These are phyloP conservation scores for Leucophora obtusa DNA, from an alignment of 2,888 invertebrate species.

Conservation along the genomic window DNA sequence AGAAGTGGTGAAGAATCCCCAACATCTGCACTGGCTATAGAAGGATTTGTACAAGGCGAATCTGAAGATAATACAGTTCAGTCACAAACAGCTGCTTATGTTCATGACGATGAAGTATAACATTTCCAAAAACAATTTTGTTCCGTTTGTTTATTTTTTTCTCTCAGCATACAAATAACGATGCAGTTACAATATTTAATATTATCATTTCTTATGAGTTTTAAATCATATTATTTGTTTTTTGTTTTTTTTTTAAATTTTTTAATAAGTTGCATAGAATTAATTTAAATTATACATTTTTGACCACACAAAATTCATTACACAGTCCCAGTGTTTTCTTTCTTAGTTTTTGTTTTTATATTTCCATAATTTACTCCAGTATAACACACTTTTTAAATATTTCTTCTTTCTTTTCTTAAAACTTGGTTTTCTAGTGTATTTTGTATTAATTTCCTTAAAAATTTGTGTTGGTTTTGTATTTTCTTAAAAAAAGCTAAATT, in stretches of 20 bases:
- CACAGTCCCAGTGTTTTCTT: conserved; percentile 58
- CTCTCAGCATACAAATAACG: conserved; percentile 62
- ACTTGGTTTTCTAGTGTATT: neutral
- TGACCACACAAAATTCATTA: conserved; percentile 7
- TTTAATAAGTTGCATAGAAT: neutral
- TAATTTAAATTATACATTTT: neutral
- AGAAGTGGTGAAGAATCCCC: conserved; percentile 70
- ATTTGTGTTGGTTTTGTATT: conserved; percentile 32
- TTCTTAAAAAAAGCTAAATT: conserved; percentile 13
- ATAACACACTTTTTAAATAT: conserved; percentile 21
- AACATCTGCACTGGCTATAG: conserved; percentile 77
- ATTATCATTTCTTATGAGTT: conserved; percentile 61
- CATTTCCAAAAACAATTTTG: conserved; percentile 56
- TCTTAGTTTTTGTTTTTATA: neutral
- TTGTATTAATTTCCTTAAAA: conserved; percentile 5
- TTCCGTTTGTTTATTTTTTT: conserved; percentile 67
- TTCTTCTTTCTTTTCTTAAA: neutral
- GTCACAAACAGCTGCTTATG: conserved; percentile 77
- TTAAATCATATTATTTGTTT: conserved; percentile 21
- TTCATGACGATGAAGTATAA: conserved; percentile 72
- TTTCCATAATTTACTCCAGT: neutral
- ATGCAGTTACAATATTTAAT: conserved; percentile 53
- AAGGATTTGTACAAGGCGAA: conserved; percentile 77
- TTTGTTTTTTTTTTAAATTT: neutral
- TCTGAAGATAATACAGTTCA: conserved; percentile 79